Evolutionary conservation across 1,140 invertebrate species (phyloP), one percentile per base, ranked within the genome.

Genomic region (Metaphire vulgaris): DNA sequence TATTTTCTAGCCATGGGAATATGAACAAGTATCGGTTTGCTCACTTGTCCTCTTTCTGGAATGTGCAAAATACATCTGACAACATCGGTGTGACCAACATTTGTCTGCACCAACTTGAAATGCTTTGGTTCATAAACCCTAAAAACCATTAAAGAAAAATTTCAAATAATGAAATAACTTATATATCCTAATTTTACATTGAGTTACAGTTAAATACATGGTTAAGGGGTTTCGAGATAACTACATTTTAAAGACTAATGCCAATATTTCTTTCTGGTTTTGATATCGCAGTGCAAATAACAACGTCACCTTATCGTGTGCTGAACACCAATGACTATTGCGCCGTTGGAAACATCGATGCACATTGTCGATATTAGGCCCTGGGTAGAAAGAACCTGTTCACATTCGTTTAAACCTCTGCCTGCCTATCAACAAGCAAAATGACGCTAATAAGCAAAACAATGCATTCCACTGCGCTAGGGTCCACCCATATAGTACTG

Each of bases 71-170:
- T 80, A 74, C 79, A 80, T 73, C 84, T 79, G 0, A 86, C 82
- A 34, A 83, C 79, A 74, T 86, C 85, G 32, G 77, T 80, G 72
- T 86, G 85, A 0, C 85, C 85, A 56, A 82, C 77, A 78, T 86
- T 86, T 14, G 81, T 84, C 79, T 86, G 85, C 26, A 85, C 81
- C 28, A 85, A 80, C 31, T 82, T 77, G 77, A 82, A 86, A 21
- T 79, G 76, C 31, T 85, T 82, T 70, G 83, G 77, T 66, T 86
- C 85, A 81, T 83, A 86, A 30, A 86, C 84, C 74, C 85, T 85
- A 74, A 29, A 68, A 74, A 64, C 28, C 33, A 33, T 29, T 29
- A 72, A 72, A 72, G 16, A 72, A 6, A 72, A 14, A 69, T 14
- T n/a, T 69, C 12, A 69, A 26, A 26, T 14, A 26, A 69, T 12